These are phyloP conservation scores for Pogonocichla stellata DNA, from an alignment of 2,113 vertebrate genomes.

Conservation along the genomic window DNA sequence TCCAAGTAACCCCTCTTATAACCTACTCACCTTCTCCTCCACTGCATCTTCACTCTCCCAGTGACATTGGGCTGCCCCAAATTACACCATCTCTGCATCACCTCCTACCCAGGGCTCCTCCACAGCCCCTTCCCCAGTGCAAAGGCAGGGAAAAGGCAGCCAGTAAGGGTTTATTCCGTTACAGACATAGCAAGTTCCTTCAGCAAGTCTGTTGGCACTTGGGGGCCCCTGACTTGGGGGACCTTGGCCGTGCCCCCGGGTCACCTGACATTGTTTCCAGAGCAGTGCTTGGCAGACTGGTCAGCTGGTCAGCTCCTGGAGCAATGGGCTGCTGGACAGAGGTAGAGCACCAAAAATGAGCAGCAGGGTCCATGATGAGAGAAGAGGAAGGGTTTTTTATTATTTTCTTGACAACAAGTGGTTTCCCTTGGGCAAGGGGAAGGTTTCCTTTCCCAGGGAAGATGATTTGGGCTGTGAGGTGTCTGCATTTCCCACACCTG, in stretches of 20 bases:
- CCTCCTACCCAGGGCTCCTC: background rate
- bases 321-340: background rate
- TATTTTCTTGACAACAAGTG: background rate
- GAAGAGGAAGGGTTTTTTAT: background rate
- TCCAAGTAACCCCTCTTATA: background rate
- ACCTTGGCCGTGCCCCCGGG: too few species aligned
- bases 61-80: background rate
- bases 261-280: fast-evolving
- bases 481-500: background rate
- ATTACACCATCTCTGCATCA: background rate
- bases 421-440: background rate
- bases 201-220: background rate
- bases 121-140: background rate
- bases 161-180: background rate
- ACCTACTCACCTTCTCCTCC: background rate
- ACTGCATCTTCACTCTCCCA: background rate
- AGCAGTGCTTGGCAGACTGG: background rate
- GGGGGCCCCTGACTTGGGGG: too few species aligned
- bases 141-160: background rate
- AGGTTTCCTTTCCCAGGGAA: background rate
- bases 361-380: background rate
- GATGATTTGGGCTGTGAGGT: fast-evolving
- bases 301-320: background rate
- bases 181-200: background rate
- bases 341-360: background rate